Base-by-base conservation (phyloP, 2,113 vertebrate genomes). In the Thomomys bottae region DNA sequence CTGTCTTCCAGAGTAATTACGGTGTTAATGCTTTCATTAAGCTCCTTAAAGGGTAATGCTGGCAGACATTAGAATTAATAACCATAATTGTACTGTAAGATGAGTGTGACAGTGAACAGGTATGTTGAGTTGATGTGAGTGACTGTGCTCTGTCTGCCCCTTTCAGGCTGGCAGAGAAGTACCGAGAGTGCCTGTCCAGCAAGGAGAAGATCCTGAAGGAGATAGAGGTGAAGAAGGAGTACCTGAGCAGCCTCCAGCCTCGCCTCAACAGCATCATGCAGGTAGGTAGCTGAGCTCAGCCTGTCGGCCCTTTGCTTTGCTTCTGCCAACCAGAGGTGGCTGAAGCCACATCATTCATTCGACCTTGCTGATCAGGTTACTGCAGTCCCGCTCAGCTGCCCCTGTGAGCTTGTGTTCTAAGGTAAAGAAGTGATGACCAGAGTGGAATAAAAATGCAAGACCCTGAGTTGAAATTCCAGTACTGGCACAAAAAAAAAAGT, bases 201-300 rank as follows among this genome's bases (percentile, higher is more conserved):
- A 99, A 99, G 96, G 99, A 99, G 97, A 99, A 99, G 96, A 99
- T 99, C 90, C 98, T 99, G 94, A 99, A 99, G 96, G 98, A 98
- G 97, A 99, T 99, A 0, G 99, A 99, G 94, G 98, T 99, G 93
- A 99, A 99, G 97, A 99, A 99, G 95, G 99, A 99, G 45, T 99
- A 99, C 80, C 98, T 99, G 94, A 98, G 97, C 94, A 99, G 99
- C 96, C 98, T 99, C n/a, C 99, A 99, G 97, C 99, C 99, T 36
- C 99, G 99, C 9, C 98, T 99, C 82, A 99, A 99, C 87, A 99
- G 98, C 95, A 99, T 99, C 95, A 99, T 99, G 99, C 99, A 99
- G 99, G 99, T 54, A 54, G 15, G 49, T 54, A 54, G 49, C 14
- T 99, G 96, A 86, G 38, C 14, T 15, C 49, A 54, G 1, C 28